phyloP scores from a whole-genome alignment of 2,797 vertebrate species.

The Molossus alvarezi region DNA sequence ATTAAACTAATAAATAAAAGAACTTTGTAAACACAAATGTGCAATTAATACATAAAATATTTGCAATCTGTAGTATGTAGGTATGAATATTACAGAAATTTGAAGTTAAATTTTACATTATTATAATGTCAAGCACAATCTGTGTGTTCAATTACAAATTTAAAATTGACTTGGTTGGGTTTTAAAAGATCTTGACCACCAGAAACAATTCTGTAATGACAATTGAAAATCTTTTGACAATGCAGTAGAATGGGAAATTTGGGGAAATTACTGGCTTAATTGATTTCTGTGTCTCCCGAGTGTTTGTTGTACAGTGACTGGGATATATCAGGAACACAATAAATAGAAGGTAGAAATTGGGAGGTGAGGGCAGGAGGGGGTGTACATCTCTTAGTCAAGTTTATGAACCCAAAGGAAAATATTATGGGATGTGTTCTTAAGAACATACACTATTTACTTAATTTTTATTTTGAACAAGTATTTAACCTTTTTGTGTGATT shows the following conservation, averaged over 20 bases:
- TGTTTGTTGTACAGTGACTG: background rate
- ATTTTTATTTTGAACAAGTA: slow-evolving; percentile 29
- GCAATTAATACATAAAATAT: background rate
- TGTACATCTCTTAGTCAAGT: background rate
- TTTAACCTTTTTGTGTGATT: slow-evolving; percentile 41
- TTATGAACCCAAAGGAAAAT: slow-evolving; percentile 45
- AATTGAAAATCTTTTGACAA: slow-evolving; percentile 2
- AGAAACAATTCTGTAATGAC: slow-evolving; percentile 25
- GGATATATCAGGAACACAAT: background rate
- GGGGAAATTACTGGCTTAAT: background rate
- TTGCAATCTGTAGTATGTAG: background rate
- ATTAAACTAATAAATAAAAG: slow-evolving; percentile 42
- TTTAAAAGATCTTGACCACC: background rate
- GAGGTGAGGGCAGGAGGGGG: background rate
- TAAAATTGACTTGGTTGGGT: slow-evolving; percentile 10
- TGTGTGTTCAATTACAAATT: slow-evolving; percentile 6
- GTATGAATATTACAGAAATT: slow-evolving; percentile 34
- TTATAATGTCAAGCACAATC: slow-evolving; percentile 26
- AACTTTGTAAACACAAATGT: background rate
- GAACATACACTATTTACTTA: background rate
- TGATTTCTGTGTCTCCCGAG: background rate
- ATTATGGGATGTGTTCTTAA: slow-evolving; percentile 11
- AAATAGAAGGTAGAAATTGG: background rate
- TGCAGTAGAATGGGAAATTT: background rate
- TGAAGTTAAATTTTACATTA: background rate